phyloP scores from a whole-genome alignment of 2,888 invertebrate genomes.

The Gastrophysa polygoni region DNA sequence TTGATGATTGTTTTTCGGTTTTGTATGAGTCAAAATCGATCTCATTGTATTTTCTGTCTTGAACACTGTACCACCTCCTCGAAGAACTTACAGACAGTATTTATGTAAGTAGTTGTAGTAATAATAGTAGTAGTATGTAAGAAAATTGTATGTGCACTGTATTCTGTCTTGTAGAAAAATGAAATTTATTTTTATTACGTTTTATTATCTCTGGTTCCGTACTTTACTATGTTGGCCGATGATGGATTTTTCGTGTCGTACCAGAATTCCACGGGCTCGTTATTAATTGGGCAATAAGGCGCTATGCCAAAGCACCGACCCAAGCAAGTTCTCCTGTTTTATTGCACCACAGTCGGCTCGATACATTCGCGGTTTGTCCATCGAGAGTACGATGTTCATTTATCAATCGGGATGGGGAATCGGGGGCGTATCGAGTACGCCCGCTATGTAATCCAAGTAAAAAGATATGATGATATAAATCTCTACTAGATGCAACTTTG shows the following conservation, averaged over 20 bases:
- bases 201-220: too few species aligned
- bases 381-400: constrained; percentile 48
- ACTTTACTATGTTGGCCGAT: constrained; percentile 56
- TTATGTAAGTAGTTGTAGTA: too few species aligned
- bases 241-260: constrained; percentile 59
- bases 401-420: constrained; percentile 37
- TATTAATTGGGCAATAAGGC: constrained; percentile 59
- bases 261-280: constrained; percentile 53
- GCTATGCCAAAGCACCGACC: constrained; percentile 42
- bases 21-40: too few species aligned
- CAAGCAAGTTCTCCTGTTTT: constrained; percentile 39
- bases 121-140: too few species aligned
- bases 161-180: too few species aligned
- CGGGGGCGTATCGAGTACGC: background rate
- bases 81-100: too few species aligned
- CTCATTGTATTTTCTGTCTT: too few species aligned
- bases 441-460: background rate
- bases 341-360: constrained; percentile 41
- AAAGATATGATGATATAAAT: background rate
- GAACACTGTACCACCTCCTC: too few species aligned
- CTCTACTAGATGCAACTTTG: too few species aligned
- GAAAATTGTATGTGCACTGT: too few species aligned
- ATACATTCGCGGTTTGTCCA: constrained; percentile 50
- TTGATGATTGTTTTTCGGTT: too few species aligned
- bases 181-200: too few species aligned